These are phyloP conservation scores for Ennomos fuscantarius DNA, from an alignment of 2,888 invertebrate genomes.

Conservation along the genomic window DNA sequence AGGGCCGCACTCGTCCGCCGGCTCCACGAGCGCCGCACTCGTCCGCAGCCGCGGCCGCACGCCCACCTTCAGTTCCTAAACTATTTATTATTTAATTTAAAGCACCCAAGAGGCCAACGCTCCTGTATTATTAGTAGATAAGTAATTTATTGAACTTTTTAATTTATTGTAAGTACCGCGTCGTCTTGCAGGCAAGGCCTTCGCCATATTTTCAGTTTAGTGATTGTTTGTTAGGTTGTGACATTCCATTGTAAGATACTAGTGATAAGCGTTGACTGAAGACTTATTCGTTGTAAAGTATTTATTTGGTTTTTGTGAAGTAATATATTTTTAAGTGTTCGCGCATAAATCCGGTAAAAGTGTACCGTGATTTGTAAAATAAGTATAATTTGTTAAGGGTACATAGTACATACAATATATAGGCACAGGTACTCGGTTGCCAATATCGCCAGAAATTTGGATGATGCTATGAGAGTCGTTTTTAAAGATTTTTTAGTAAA, in stretches of 20 bases:
- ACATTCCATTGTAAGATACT: constrained; percentile 29
- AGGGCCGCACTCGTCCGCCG: constrained; percentile 51
- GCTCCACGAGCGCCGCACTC: constrained; percentile 36
- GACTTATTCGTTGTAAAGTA: constrained; percentile 27
- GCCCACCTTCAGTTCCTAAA: constrained; percentile 34
- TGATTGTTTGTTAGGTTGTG: constrained; percentile 5
- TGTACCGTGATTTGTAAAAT: too few species aligned
- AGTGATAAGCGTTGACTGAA: constrained; percentile 20
- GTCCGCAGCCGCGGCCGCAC: constrained; percentile 2
- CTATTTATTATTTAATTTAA: constrained; percentile 11
- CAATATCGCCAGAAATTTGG: too few species aligned
- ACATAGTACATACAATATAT: too few species aligned
- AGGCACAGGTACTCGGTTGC: too few species aligned
- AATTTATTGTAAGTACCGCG: constrained; percentile 12
- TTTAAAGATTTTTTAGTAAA: neutral
- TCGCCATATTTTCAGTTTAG: neutral
- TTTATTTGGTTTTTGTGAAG: too few species aligned
- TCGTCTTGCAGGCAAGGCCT: constrained; percentile 30
- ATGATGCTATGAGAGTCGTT: too few species aligned
- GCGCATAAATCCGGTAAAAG: too few species aligned
- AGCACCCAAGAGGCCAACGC: constrained; percentile 15
- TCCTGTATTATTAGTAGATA: constrained; percentile 25
- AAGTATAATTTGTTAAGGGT: too few species aligned
- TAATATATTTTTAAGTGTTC: too few species aligned
- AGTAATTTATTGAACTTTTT: constrained; percentile 29